Evolutionary conservation across 2,113 vertebrate species (phyloP).

Genomic region (Bubo bubo): DNA sequence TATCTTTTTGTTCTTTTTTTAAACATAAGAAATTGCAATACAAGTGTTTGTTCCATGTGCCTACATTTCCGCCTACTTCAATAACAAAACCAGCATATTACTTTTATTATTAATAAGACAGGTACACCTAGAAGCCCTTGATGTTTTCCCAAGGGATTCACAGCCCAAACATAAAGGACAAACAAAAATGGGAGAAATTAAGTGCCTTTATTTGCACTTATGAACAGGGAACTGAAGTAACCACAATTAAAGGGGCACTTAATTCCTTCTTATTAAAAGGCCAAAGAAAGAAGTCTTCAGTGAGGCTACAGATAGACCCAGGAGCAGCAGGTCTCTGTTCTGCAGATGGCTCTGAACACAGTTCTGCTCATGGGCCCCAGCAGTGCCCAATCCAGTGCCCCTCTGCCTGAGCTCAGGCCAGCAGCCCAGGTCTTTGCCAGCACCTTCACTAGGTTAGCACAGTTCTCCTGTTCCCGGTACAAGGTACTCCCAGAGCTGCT

Average conservation of each 20-base stretch:
- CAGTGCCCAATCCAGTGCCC: background rate
- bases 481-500: background rate
- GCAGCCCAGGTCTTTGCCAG: background rate
- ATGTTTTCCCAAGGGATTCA: background rate
- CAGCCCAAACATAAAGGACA: background rate
- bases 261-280: background rate
- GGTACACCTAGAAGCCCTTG: background rate
- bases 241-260: background rate
- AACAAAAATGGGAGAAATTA: background rate
- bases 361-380: background rate
- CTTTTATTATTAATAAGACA: background rate
- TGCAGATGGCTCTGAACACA: background rate
- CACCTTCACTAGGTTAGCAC: background rate
- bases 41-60: background rate
- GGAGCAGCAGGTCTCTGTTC: background rate
- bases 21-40: background rate
- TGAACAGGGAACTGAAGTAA: background rate
- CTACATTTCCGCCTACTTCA: conserved; percentile 13
- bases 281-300: background rate
- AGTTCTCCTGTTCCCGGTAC: background rate
- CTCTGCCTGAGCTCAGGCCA: background rate
- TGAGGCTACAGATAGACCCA: background rate
- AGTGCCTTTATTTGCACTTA: conserved; percentile 25
- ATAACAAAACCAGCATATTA: background rate
- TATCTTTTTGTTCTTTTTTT: conserved; percentile 21